Evolutionary conservation across 2,888 invertebrate species (phyloP).

Genomic region (Netelia virgata): DNA sequence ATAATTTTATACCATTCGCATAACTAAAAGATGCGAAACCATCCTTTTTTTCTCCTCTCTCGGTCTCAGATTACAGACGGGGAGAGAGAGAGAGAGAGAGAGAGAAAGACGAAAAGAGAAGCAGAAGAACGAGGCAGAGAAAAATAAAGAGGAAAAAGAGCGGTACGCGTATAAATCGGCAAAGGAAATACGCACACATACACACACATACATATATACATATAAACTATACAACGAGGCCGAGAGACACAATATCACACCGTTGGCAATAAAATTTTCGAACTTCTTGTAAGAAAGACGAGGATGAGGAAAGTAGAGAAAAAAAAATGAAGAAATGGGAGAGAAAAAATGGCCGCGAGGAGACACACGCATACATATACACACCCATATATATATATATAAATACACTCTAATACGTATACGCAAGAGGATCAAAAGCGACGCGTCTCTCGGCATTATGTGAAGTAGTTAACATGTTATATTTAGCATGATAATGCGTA

Average conservation of each 20-base stretch:
- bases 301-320: conserved; percentile 53
- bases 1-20: conserved; percentile 59
- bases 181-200: not conserved
- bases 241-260: conserved; percentile 48
- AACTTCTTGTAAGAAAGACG: conserved; percentile 42
- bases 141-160: too few species aligned
- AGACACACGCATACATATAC: conserved; percentile 21
- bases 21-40: conserved; percentile 10
- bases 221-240: not conserved
- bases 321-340: conserved; percentile 24
- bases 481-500: conserved; percentile 85
- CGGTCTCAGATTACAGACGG: conserved; percentile 41
- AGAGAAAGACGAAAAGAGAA: too few species aligned
- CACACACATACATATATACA: conserved; percentile 3
- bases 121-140: not conserved
- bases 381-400: conserved; percentile 30
- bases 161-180: not conserved
- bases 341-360: conserved; percentile 35
- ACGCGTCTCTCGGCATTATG: conserved; percentile 82
- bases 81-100: conserved; percentile 12
- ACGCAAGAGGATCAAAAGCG: conserved; percentile 64
- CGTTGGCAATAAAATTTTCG: conserved; percentile 62
- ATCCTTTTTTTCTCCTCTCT: conserved; percentile 20
- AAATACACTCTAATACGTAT: conserved; percentile 48
- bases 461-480: conserved; percentile 89